A percentile compares a stretch with the other conserved stretches of the same genome.
These are phyloP conservation scores for Trichonephila clavipes DNA, from an alignment of 1,140 invertebrate species.

Conservation along the genomic window DNA sequence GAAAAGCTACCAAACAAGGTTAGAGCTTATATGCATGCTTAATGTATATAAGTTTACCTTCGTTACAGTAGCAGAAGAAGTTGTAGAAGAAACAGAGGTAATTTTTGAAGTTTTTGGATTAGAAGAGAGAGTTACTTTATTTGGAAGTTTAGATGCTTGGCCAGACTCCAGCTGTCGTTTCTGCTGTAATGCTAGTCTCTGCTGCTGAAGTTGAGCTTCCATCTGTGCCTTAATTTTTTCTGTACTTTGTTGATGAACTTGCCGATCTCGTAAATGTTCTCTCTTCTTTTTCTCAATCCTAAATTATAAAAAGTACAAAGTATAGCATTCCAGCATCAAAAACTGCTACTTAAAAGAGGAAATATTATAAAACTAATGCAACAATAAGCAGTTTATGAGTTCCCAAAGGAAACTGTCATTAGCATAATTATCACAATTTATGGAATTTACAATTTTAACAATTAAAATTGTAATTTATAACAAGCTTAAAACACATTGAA, in stretches of 20 bases:
- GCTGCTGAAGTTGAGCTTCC: conserved; percentile 92
- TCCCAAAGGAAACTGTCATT: too few species aligned
- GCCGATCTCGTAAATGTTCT: conserved; percentile 70
- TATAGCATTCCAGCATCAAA: neutral
- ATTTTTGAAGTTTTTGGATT: conserved; percentile 69
- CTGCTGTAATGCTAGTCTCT: conserved; percentile 92
- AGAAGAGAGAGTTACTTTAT: conserved; percentile 74
- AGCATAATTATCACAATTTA: too few species aligned
- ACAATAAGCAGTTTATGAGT: too few species aligned
- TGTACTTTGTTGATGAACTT: conserved; percentile 80
- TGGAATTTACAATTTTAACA: too few species aligned
- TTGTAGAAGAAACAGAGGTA: conserved; percentile 71
- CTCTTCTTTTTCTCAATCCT: conserved; percentile 78
- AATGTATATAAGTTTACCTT: conserved; percentile 66
- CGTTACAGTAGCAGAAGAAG: conserved; percentile 78
- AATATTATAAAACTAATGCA: too few species aligned
- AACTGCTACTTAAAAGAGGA: too few species aligned
- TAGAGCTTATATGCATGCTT: conserved; percentile 5
- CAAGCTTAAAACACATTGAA: too few species aligned
- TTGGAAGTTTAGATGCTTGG: conserved; percentile 50
- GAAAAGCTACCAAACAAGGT: neutral
- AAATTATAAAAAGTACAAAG: neutral
- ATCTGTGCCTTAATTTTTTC: conserved; percentile 94
- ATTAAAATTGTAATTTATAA: too few species aligned
- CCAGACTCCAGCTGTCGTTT: conserved; percentile 84